Evolutionary conservation across 1,140 invertebrate genomes (phyloP).

Genomic region (Adelges cooleyi): DNA sequence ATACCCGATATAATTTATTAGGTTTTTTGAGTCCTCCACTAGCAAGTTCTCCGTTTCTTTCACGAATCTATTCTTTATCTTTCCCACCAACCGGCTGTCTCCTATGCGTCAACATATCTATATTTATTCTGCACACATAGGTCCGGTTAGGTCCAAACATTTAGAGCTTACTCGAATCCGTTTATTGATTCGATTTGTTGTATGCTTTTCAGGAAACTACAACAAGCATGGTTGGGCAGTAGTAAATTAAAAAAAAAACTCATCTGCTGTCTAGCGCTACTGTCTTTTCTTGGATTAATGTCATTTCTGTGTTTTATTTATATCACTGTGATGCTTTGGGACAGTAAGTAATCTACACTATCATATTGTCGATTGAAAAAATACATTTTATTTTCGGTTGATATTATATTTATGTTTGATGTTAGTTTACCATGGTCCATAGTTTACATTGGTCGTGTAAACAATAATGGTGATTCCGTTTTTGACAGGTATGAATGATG

Average conservation of each 20-base stretch:
- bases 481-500: no score
- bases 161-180: no score
- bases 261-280: neutral
- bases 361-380: neutral
- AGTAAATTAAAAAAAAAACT: neutral
- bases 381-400: neutral
- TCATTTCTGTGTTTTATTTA: no score
- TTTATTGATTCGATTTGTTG: neutral
- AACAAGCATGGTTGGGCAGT: neutral
- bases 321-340: neutral
- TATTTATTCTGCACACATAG: no score
- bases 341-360: neutral
- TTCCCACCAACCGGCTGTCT: neutral
- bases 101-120: no score
- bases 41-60: neutral
- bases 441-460: neutral
- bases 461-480: fast-evolving
- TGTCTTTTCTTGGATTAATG: no score
- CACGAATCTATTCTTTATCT: neutral
- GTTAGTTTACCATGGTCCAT: no score
- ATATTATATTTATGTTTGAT: no score
- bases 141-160: no score
- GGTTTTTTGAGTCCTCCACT: neutral
- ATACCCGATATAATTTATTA: neutral
- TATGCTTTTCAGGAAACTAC: neutral